phyloP scores from a whole-genome alignment of 1,140 invertebrate genomes.

The Halictus rubicundus region DNA sequence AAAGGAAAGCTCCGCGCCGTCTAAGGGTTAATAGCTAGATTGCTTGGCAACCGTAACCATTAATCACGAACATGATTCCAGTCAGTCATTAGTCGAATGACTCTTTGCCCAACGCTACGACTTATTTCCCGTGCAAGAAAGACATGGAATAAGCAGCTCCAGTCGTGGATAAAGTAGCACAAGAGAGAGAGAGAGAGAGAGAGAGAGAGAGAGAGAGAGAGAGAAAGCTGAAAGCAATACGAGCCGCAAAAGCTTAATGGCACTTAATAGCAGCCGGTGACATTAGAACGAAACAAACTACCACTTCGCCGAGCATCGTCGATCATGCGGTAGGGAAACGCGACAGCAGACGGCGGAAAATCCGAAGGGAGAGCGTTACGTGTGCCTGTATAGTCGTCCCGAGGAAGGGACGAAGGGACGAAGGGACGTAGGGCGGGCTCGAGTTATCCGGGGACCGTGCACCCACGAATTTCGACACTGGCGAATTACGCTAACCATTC shows the following conservation, averaged over 20 bases:
- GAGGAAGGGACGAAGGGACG: too few species aligned
- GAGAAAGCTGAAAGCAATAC: too few species aligned
- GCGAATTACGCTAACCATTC: constrained; percentile 51
- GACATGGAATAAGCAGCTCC: background rate
- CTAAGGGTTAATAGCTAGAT: too few species aligned
- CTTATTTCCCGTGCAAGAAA: too few species aligned
- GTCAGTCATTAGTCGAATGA: too few species aligned
- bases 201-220: too few species aligned
- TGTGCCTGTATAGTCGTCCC: background rate
- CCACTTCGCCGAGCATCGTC: background rate
- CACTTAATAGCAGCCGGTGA: background rate
- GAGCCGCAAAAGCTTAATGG: background rate
- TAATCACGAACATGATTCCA: too few species aligned
- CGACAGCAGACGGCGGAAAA: background rate
- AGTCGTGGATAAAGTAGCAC: background rate
- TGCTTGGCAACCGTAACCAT: too few species aligned
- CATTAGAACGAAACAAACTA: background rate
- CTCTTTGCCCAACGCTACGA: too few species aligned
- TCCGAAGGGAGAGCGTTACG: constrained; percentile 20
- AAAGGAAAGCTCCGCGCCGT: too few species aligned
- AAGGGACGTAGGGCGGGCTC: background rate
- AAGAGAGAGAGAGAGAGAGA: too few species aligned
- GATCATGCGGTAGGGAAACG: background rate
- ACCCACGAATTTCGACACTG: constrained; percentile 39
- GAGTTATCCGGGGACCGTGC: constrained; percentile 12